phyloP scores from a whole-genome alignment of 2,113 vertebrate species.

The Peromyscus maniculatus region DNA sequence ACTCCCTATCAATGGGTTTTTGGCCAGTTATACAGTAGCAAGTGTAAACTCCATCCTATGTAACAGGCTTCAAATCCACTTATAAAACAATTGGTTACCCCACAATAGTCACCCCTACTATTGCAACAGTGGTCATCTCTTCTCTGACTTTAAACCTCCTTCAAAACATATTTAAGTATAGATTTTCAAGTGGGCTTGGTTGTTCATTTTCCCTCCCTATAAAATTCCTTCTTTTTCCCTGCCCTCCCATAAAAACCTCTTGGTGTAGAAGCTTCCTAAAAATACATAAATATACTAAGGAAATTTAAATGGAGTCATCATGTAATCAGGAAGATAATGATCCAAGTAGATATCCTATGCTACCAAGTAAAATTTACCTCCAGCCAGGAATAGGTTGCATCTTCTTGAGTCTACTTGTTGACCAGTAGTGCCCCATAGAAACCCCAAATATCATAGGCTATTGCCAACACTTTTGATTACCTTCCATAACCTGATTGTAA shows the following conservation, averaged over 20 bases:
- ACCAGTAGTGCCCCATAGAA: neutral
- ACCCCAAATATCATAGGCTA: neutral
- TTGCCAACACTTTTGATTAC: neutral
- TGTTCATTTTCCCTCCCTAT: too few species aligned
- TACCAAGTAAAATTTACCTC: neutral
- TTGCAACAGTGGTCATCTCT: too few species aligned
- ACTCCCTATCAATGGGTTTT: too few species aligned
- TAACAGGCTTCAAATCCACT: too few species aligned
- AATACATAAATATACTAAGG: neutral
- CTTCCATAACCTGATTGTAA: neutral
- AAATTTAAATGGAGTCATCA: neutral
- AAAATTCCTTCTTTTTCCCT: neutral
- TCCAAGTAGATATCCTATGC: neutral
- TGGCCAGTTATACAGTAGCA: too few species aligned
- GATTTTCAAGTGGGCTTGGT: too few species aligned
- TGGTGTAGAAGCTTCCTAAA: neutral
- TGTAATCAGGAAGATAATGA: neutral
- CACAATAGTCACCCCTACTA: too few species aligned
- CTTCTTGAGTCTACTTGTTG: neutral
- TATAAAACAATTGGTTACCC: too few species aligned
- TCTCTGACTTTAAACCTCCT: too few species aligned
- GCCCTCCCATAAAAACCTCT: neutral
- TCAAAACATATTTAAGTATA: too few species aligned
- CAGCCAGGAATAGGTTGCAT: neutral
- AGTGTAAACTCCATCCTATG: too few species aligned